These are phyloP conservation scores for Cyanocitta stelleri DNA, from an alignment of 2,113 vertebrate genomes.

Conservation along the genomic window DNA sequence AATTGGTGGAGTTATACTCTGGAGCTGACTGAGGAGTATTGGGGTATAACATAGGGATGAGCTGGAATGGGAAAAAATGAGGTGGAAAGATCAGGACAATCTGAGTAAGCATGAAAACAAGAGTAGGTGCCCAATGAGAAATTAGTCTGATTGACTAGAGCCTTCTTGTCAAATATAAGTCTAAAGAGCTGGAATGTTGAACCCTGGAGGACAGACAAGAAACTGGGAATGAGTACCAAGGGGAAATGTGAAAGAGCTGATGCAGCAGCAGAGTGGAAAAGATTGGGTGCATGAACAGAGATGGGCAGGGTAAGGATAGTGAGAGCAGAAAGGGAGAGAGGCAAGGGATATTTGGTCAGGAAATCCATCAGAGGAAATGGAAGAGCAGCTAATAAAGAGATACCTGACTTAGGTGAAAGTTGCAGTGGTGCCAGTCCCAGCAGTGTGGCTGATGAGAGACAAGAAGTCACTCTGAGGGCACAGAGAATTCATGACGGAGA, in stretches of 20 bases:
- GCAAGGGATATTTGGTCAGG: neutral
- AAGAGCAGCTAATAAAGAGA: neutral
- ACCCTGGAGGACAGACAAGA: neutral
- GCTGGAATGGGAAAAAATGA: neutral
- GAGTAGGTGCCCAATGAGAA: neutral
- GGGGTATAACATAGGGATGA: neutral
- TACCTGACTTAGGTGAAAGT: neutral
- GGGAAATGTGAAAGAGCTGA: neutral
- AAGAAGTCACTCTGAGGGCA: neutral
- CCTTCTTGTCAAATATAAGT: neutral
- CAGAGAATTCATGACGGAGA: neutral
- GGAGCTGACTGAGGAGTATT: neutral
- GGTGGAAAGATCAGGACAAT: neutral
- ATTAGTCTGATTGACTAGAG: neutral
- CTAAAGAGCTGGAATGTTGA: neutral
- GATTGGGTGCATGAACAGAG: neutral
- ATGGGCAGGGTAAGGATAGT: neutral
- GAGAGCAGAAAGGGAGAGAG: neutral
- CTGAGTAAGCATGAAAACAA: neutral
- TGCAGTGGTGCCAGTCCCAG: neutral
- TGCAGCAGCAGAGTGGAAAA: neutral
- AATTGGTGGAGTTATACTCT: neutral
- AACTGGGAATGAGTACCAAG: neutral
- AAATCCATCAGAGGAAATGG: neutral
- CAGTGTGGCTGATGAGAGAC: neutral